Percentiles rank a stretch among this genome's conserved stretches.
These are phyloP conservation scores for Tokudaia muenninki DNA, from an alignment of 2,797 vertebrate species.

Conservation along the genomic window DNA sequence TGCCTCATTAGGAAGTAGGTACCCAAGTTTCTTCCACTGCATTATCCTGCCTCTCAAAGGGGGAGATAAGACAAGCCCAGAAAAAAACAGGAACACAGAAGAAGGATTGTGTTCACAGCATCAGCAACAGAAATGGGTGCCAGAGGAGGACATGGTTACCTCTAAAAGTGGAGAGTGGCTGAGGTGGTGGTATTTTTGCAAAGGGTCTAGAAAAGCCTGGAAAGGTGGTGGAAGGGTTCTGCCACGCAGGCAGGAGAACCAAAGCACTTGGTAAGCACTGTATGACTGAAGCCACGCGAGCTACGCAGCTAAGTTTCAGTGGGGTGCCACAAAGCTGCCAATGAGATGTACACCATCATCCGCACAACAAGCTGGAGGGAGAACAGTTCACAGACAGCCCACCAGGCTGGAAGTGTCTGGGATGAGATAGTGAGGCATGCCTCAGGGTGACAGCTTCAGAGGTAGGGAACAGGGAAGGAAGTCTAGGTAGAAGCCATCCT, in stretches of 20 bases:
- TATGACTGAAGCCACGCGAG: rapidly evolving
- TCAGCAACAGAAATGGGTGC: neutral
- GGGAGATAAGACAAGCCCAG: neutral
- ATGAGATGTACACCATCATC: neutral
- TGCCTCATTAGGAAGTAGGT: neutral
- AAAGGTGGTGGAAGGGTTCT: neutral
- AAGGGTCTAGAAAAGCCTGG: neutral
- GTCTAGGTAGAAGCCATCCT: neutral
- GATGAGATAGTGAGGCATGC: rapidly evolving
- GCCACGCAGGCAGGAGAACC: neutral
- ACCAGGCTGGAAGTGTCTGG: neutral
- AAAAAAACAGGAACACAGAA: neutral
- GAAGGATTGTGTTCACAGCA: neutral
- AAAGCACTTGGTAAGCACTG: neutral
- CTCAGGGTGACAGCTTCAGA: neutral
- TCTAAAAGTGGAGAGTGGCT: neutral
- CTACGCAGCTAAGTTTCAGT: neutral
- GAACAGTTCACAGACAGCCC: neutral
- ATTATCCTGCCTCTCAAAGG: neutral
- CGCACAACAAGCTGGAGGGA: rapidly evolving
- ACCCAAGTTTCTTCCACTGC: neutral
- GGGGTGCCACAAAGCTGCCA: rapidly evolving
- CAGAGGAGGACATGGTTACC: neutral
- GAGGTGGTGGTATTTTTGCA: neutral
- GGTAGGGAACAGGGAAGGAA: neutral